Conservation (phyloP, 1,140 invertebrate genomes). For the Musca vetustissima region DNA sequence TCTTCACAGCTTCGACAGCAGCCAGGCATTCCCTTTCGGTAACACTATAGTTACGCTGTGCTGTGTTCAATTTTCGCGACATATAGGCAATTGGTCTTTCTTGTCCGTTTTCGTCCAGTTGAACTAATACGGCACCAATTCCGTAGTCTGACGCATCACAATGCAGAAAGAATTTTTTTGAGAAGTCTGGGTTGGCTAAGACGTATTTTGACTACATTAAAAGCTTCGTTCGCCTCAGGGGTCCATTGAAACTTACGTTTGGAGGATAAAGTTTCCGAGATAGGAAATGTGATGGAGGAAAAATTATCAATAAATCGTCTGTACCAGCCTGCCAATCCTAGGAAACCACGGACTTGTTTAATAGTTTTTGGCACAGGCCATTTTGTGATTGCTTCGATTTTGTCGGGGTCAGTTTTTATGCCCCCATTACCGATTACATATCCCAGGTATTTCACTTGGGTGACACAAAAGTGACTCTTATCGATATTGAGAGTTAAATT, state of each 20-base stretch:
- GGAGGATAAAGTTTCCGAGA: slow-evolving; percentile 28
- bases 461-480: slow-evolving; percentile 36
- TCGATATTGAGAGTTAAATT: slow-evolving; percentile 33
- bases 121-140: not conserved
- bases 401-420: slow-evolving; percentile 48
- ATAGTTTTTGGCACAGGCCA: slow-evolving; percentile 26
- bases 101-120: not conserved
- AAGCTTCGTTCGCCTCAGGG: slow-evolving; percentile 8
- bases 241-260: slow-evolving; percentile 4
- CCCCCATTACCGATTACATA: slow-evolving; percentile 35
- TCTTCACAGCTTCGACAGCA: no score
- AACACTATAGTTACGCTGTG: not conserved
- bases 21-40: no score
- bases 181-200: slow-evolving; percentile 33
- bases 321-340: slow-evolving; percentile 55
- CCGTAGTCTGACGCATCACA: not conserved
- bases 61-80: slow-evolving; percentile 1
- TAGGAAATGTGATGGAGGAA: slow-evolving; percentile 35
- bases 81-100: slow-evolving; percentile 26
- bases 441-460: slow-evolving; percentile 31
- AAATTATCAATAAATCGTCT: slow-evolving; percentile 47
- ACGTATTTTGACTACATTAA: slow-evolving; percentile 28
- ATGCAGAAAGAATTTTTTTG: not conserved
- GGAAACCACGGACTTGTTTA: slow-evolving; percentile 53
- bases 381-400: slow-evolving; percentile 32